A percentile compares a stretch with the other conserved stretches of the same genome.
phyloP scores from a whole-genome alignment of 2,888 invertebrate genomes.

The Oxyscelio sp. region DNA sequence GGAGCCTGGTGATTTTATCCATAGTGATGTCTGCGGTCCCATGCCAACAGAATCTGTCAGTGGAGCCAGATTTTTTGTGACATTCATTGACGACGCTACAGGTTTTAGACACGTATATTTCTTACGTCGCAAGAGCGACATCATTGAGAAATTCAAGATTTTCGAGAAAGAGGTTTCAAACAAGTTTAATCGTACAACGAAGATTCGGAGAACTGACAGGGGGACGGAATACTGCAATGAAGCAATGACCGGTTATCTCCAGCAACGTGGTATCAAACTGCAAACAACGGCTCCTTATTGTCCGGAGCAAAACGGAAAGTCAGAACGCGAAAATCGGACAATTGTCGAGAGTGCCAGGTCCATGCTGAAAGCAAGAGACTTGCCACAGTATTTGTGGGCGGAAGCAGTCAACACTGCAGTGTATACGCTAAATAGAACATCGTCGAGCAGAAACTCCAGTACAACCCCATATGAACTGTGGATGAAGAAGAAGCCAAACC shows the following conservation, averaged over 20 bases:
- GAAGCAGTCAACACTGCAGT: slow-evolving; percentile 59
- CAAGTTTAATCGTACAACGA: slow-evolving; percentile 29
- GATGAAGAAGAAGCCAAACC: slow-evolving; percentile 29
- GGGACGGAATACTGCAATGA: slow-evolving; percentile 36
- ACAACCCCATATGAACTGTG: slow-evolving; percentile 43
- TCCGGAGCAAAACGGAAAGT: not conserved
- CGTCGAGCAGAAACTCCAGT: not conserved
- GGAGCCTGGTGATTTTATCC: slow-evolving; percentile 35
- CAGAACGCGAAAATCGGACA: not conserved
- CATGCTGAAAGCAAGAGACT: slow-evolving; percentile 60
- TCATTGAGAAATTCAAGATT: slow-evolving; percentile 24
- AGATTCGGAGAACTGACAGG: slow-evolving; percentile 27
- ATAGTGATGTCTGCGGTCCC: slow-evolving; percentile 74
- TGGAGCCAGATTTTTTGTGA: slow-evolving; percentile 66
- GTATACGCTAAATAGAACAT: slow-evolving; percentile 27
- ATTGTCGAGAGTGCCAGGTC: not conserved
- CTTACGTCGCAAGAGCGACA: slow-evolving; percentile 52
- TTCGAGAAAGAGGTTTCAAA: slow-evolving; percentile 21
- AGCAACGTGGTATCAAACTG: not conserved
- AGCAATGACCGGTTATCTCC: not conserved
- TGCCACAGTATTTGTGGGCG: slow-evolving; percentile 50
- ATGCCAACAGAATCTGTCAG: slow-evolving; percentile 71
- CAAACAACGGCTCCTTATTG: not conserved
- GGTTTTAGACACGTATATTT: slow-evolving; percentile 68
- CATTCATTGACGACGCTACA: slow-evolving; percentile 72